Evolutionary conservation across 1,140 invertebrate species (phyloP).

Genomic region (Cydia pomonella): DNA sequence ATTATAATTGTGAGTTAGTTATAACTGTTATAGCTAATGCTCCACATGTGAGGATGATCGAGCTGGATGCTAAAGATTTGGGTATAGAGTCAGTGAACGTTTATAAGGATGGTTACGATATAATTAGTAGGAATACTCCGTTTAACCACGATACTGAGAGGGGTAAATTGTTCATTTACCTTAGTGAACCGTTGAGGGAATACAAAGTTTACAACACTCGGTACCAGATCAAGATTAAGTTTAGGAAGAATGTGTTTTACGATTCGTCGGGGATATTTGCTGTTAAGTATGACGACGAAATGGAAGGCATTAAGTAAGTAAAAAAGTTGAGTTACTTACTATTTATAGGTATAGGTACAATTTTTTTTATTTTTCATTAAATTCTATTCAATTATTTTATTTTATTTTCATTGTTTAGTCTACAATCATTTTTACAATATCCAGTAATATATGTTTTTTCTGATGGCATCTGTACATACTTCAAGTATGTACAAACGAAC

Average conservation of each 20-base stretch:
- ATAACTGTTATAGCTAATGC: constrained; percentile 70
- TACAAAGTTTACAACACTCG: constrained; percentile 43
- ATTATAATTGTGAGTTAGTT: constrained; percentile 63
- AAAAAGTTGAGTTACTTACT: too few species aligned
- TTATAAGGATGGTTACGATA: constrained; percentile 50
- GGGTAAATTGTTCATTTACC: constrained; percentile 65
- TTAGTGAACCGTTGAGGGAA: constrained; percentile 59
- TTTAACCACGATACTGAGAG: constrained; percentile 58
- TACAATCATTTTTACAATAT: too few species aligned
- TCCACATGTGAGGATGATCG: constrained; percentile 62
- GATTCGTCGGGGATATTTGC: constrained; percentile 59
- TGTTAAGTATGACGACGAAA: constrained; percentile 51
- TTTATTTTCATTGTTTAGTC: too few species aligned
- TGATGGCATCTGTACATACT: too few species aligned
- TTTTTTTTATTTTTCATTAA: too few species aligned
- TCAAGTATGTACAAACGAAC: too few species aligned
- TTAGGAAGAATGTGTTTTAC: constrained; percentile 54
- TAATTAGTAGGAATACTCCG: constrained; percentile 58
- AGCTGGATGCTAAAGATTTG: constrained; percentile 65
- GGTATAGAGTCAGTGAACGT: constrained; percentile 61
- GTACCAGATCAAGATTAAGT: constrained; percentile 64
- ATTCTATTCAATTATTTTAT: too few species aligned
- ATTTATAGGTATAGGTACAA: too few species aligned
- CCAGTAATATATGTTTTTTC: too few species aligned
- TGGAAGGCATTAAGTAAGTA: constrained; percentile 38